Conservation (phyloP, 2,797 vertebrate species). For the Macropus fuliginosus region DNA sequence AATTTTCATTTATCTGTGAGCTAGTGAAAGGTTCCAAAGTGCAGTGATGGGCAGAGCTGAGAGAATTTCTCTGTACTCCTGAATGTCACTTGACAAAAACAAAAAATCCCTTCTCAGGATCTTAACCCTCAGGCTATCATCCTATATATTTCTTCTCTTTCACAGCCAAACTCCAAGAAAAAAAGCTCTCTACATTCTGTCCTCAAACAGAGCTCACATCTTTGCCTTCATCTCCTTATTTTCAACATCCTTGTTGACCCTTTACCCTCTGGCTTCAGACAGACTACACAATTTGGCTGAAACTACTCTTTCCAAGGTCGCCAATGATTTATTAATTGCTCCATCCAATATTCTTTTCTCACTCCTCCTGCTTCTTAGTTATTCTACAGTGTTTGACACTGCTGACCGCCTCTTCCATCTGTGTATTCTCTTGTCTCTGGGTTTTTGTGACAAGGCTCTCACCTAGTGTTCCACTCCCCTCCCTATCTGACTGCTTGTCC, state of each 20-base stretch:
- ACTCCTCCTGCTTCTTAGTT: not conserved
- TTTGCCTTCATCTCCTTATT: not conserved
- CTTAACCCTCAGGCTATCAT: not conserved
- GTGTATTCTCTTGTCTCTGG: not conserved
- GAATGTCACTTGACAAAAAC: not conserved
- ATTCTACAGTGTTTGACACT: not conserved
- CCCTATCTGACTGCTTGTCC: not conserved
- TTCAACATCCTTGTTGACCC: not conserved
- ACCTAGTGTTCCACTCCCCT: not conserved
- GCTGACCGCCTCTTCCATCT: not conserved
- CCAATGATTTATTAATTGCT: not conserved
- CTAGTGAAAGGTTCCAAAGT: not conserved
- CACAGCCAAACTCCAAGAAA: not conserved
- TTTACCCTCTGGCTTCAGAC: not conserved
- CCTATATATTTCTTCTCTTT: not conserved
- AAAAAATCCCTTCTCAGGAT: not conserved
- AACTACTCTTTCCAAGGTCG: not conserved
- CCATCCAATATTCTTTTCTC: not conserved
- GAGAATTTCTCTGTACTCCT: not conserved
- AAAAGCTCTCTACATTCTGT: not conserved
- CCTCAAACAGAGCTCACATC: not conserved
- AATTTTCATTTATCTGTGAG: not conserved
- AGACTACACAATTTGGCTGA: not conserved
- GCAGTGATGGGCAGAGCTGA: not conserved
- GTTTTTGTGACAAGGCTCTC: not conserved